phyloP scores from a whole-genome alignment of 1,140 invertebrate genomes.

The Bombus consobrinus region DNA sequence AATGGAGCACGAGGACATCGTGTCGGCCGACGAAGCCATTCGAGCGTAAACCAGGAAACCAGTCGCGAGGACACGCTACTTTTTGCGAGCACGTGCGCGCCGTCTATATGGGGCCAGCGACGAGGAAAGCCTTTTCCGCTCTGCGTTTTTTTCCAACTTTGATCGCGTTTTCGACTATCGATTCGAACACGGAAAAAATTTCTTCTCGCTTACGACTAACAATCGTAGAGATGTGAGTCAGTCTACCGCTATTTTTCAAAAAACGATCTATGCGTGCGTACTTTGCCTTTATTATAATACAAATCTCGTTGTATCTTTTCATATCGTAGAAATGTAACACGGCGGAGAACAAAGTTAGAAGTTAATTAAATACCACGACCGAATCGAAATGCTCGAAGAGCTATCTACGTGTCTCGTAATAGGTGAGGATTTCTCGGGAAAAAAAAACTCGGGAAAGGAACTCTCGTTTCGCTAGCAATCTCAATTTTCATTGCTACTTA shows the following conservation, averaged over 20 bases:
- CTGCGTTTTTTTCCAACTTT: background rate
- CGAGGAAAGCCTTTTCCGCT: slow-evolving; percentile 19
- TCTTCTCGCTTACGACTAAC: background rate
- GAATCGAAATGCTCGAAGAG: no score
- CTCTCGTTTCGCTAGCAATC: no score
- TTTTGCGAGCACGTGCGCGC: slow-evolving; percentile 47
- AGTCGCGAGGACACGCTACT: slow-evolving; percentile 63
- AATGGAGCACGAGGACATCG: slow-evolving; percentile 72
- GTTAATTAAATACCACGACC: no score
- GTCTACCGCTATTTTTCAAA: background rate
- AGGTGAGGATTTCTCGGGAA: no score
- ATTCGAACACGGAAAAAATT: background rate
- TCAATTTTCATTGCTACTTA: no score
- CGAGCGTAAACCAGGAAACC: slow-evolving; percentile 80
- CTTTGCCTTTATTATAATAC: background rate
- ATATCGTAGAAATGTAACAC: no score
- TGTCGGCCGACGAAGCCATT: slow-evolving; percentile 59
- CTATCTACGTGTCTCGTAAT: no score
- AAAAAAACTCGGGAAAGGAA: no score
- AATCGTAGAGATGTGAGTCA: background rate
- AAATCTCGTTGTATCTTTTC: background rate
- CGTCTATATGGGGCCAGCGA: background rate
- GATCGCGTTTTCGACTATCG: background rate
- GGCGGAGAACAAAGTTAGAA: no score
- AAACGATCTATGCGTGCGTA: no score